Base-by-base conservation (phyloP, 2,113 vertebrate genomes). In the Paratilapia polleni region DNA sequence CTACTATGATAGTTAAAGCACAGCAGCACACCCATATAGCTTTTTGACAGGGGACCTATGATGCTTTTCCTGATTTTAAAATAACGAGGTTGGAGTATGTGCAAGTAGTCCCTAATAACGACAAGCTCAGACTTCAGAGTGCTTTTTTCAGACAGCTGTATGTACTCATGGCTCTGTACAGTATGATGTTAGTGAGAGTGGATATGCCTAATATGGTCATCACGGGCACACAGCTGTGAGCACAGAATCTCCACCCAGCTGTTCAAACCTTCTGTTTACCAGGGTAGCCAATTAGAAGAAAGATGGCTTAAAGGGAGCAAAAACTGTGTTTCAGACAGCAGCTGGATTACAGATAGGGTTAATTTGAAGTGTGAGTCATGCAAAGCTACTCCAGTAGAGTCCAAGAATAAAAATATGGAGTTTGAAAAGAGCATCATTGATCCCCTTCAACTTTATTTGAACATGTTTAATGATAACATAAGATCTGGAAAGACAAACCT, bases 21-120 rank as follows among this genome's bases (percentile, higher is more conserved):
- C 6, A 19, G 15, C 14, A 52, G 20, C 19, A 73, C 26, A 14
- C 19, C 13, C 28, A 17, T 52, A 31, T 12, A n/a, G 2, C 28
- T 22, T 57, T 22, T 5, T 8, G 11, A 20, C 52, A 9, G n/a
- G 6, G 26, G 31, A 0, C 28, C 17, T 0, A 31, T 31, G 17
- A 49, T 70, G 13, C 0, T 28, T 49, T 28, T 49, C 1, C 15
- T 68, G 26, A 17, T 3, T 68, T 5, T 17, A 17, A 49, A 49
- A 17, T 49, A 17, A 13, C 14, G 17, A 73, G 8, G 10, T 52
- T 70, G 24, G 24, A 8, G 9, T 49, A 68, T 49, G 41, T 70
- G 28, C 66, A 70, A 52, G 43, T 10, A 52, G 43, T 52, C 43
- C 20, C 24, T 73, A 19, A 11, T 52, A 49, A 26, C 24, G 43